Base-by-base conservation (phyloP, 2,888 invertebrate species). In the Acronicta alni region DNA sequence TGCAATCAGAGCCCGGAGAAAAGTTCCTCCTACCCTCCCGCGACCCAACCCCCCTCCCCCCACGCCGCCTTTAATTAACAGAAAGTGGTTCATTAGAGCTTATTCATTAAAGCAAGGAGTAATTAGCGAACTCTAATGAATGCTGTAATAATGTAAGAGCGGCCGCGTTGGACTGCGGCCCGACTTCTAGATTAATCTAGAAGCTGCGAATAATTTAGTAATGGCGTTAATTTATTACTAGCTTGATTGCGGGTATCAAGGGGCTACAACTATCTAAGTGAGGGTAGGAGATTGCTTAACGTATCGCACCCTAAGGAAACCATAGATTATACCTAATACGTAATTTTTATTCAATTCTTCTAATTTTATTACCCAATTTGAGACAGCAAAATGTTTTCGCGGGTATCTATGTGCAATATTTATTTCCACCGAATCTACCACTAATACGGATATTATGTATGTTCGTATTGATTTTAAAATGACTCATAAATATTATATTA, bases 41-140 rank as follows among this genome's bases (percentile, higher is more conserved):
- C 75, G 68, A 79, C 76, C 73, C 75, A 68, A 79, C 76, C 72
- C 67, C 63, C 49, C 62, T 70, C 67, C 81, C 86, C 85, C 88
- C 84, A 84, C 88, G 95, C 95, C 93, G 96, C 96, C 96, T 97
- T 97, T 97, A 97, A 97, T 97, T 97, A 97, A 97, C 97, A 96
- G 96, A 97, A 97, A 97, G 97, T 97, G 97, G 97, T 97, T 97
- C 97, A 97, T 97, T 97, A 97, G 96, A 96, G 97, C 96, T 97
- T 97, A 97, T 97, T 97, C 97, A 97, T 97, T 97, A 97, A 96
- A 96, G 96, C 96, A 96, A 96, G 96, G 96, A 96, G 96, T 97
- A 97, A 97, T 97, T 97, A 97, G 97, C 96, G 96, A 96, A 96
- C 96, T 97, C 96, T 96, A 97, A 96, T 96, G 96, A 96, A 96